phyloP scores from a whole-genome alignment of 1,140 invertebrate genomes.

The Tyrophagus putrescentiae region DNA sequence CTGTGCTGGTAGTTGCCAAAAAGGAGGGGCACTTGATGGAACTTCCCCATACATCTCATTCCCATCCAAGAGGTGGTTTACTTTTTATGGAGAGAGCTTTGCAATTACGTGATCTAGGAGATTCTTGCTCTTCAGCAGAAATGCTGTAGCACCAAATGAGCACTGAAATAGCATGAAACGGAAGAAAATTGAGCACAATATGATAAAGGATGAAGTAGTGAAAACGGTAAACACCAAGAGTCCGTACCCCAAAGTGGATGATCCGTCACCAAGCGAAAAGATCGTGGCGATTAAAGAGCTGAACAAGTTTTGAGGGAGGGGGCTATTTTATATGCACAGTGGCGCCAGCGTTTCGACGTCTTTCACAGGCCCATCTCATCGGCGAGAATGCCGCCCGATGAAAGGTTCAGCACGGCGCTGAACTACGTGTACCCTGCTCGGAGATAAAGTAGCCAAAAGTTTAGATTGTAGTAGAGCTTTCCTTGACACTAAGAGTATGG shows the following conservation, averaged over 20 bases:
- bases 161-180: constrained; percentile 19
- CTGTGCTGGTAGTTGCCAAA: constrained; percentile 48
- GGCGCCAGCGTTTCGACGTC: constrained; percentile 54
- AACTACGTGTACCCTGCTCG: not conserved
- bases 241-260: not conserved
- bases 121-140: not conserved
- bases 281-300: not conserved
- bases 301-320: not conserved
- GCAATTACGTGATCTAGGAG: not conserved
- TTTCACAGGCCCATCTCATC: constrained; percentile 75
- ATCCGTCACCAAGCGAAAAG: not conserved
- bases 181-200: constrained; percentile 1
- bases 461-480: constrained; percentile 41
- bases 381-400: constrained; percentile 54
- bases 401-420: too few species aligned
- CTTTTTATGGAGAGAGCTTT: not conserved
- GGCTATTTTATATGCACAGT: constrained; percentile 44
- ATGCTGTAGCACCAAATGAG: constrained; percentile 28
- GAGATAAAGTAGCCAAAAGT: constrained; percentile 31
- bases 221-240: not conserved
- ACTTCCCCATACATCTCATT: constrained; percentile 18
- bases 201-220: too few species aligned
- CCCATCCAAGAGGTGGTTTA: constrained; percentile 22
- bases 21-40: constrained; percentile 38
- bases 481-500: not conserved